A percentile compares a stretch with the other conserved stretches of the same genome.
Evolutionary conservation across 2,888 invertebrate genomes (phyloP).

Genomic region (Pardosa pseudoannulata): DNA sequence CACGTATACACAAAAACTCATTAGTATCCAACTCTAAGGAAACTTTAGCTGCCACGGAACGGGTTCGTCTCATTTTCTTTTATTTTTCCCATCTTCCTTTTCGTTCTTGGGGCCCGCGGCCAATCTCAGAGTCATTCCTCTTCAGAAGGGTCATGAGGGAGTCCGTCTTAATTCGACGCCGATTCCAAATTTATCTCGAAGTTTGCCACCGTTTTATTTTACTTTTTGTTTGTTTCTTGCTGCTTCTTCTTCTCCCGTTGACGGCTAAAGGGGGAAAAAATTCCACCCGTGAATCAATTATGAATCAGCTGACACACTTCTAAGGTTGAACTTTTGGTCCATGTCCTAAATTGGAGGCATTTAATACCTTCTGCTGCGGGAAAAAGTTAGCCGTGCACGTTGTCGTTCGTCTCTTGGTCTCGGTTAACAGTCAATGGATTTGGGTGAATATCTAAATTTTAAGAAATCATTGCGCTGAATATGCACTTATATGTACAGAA

Average conservation of each 20-base stretch:
- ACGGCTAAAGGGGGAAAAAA: conserved; percentile 8
- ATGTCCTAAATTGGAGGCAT: conserved; percentile 20
- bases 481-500: no score
- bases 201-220: neutral
- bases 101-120: neutral
- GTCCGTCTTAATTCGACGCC: neutral
- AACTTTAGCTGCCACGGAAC: no score
- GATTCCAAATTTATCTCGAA: neutral
- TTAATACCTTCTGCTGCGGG: neutral
- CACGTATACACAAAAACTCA: no score
- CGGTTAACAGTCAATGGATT: no score
- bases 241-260: neutral
- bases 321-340: conserved; percentile 26
- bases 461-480: no score
- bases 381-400: no score
- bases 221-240: neutral
- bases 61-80: no score
- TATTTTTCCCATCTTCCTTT: no score
- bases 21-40: no score
- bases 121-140: neutral
- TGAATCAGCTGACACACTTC: conserved; percentile 43
- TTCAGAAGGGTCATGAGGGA: neutral
- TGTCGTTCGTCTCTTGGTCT: no score
- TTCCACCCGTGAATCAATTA: conserved; percentile 10
- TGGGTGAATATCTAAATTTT: no score